phyloP scores from a whole-genome alignment of 2,888 invertebrate species.

The Zygogramma bicolorata region DNA sequence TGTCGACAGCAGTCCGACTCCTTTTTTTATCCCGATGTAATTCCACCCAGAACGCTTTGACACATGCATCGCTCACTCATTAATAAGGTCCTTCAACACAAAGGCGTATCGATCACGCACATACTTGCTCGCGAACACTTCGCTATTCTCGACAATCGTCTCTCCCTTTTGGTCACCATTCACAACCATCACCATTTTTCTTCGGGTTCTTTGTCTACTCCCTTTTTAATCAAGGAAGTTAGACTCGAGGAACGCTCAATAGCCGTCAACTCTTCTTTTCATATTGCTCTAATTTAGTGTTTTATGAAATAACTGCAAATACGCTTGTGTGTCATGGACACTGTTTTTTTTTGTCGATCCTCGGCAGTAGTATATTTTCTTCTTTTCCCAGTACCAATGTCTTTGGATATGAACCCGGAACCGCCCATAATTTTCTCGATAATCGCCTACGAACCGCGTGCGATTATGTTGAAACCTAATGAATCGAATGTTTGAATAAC shows the following conservation, averaged over 20 bases:
- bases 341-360: too few species aligned
- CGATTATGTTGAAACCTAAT: too few species aligned
- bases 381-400: too few species aligned
- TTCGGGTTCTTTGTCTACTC: conserved; percentile 18
- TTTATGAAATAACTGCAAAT: not conserved
- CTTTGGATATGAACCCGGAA: too few species aligned
- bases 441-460: too few species aligned
- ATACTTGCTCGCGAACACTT: not conserved
- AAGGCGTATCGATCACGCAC: conserved; percentile 19
- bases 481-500: too few species aligned
- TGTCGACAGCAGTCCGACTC: not conserved
- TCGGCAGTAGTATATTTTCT: too few species aligned
- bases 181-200: conserved; percentile 15
- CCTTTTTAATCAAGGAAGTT: conserved; percentile 25
- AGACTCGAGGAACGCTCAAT: conserved; percentile 24
- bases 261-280: conserved; percentile 22
- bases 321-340: not conserved
- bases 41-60: conserved; percentile 1
- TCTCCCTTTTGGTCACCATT: conserved; percentile 6
- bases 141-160: conserved; percentile 2
- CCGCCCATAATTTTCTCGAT: too few species aligned
- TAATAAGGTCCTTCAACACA: conserved; percentile 22
- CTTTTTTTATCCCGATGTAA: conserved; percentile 1
- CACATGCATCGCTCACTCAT: conserved; percentile 21
- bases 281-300: not conserved